A percentile compares a stretch with the other conserved stretches of the same genome.
These are phyloP conservation scores for Brachionus rubens DNA, from an alignment of 1,140 invertebrate species.

Conservation along the genomic window DNA sequence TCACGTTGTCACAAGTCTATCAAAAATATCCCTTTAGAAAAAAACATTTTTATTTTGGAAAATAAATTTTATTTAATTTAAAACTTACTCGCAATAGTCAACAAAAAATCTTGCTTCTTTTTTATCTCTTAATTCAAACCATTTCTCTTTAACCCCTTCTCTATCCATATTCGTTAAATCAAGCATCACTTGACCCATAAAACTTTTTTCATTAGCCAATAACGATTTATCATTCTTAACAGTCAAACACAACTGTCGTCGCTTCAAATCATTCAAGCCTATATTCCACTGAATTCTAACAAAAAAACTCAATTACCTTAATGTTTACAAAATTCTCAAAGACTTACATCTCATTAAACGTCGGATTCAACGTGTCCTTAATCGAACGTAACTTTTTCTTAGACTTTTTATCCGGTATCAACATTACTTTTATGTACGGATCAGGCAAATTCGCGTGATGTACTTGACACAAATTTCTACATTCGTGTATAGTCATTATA, in stretches of 20 bases:
- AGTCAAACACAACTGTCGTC: neutral
- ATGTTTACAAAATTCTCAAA: neutral
- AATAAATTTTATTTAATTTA: no score
- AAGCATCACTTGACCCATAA: constrained; percentile 29
- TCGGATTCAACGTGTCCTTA: constrained; percentile 81
- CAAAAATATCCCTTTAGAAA: no score
- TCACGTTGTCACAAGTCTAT: no score
- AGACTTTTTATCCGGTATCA: constrained; percentile 82
- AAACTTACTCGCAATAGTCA: constrained; percentile 19
- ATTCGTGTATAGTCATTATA: constrained; percentile 48
- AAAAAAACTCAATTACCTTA: neutral
- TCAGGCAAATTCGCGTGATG: constrained; percentile 84
- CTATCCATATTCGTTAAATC: neutral
- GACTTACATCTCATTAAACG: constrained; percentile 74
- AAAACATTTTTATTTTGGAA: no score
- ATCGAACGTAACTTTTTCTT: constrained; percentile 79
- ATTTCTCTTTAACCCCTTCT: neutral
- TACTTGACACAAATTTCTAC: constrained; percentile 73
- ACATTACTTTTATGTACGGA: constrained; percentile 87
- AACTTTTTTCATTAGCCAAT: constrained; percentile 4
- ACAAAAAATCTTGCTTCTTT: constrained; percentile 9
- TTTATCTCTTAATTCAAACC: constrained; percentile 14
- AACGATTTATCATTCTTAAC: constrained; percentile 31
- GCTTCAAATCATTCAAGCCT: neutral
- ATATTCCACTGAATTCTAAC: constrained; percentile 13